Conservation (phyloP, 2,797 vertebrate genomes). For the Sylvilagus floridanus region DNA sequence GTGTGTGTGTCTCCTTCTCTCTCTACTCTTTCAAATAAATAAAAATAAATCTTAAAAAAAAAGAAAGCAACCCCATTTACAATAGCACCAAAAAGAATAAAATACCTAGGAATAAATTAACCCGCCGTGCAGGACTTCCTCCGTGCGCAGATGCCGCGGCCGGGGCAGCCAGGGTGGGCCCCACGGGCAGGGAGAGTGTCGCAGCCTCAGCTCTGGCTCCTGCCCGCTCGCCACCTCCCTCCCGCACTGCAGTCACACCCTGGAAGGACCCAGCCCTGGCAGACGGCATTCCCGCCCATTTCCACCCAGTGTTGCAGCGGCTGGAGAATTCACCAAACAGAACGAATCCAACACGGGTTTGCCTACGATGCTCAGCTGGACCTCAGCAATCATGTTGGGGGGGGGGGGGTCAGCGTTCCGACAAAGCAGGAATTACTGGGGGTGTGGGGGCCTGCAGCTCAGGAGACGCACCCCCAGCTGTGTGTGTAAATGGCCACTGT, state of each 20-base stretch:
- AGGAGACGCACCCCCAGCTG: conserved; percentile 32
- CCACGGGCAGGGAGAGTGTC: too few relatives aligned
- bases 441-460: not conserved
- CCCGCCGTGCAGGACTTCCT: too few relatives aligned
- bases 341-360: not conserved
- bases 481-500: conserved; percentile 15
- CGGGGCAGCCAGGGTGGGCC: too few relatives aligned
- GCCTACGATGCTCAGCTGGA: not conserved
- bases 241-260: too few relatives aligned
- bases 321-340: not conserved
- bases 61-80: not conserved
- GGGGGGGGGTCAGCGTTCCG: fast-evolving
- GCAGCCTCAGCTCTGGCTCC: too few relatives aligned
- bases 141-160: too few relatives aligned
- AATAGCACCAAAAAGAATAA: not conserved
- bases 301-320: not conserved
- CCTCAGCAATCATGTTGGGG: not conserved
- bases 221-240: too few relatives aligned
- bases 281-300: too few relatives aligned
- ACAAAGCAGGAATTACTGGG: not conserved
- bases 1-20: too few relatives aligned
- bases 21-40: too few relatives aligned
- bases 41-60: too few relatives aligned
- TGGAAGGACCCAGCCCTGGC: too few relatives aligned
- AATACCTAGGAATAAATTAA: not conserved